Percentiles rank a stretch among this genome's conserved stretches.
Conservation (phyloP, 2,888 invertebrate species). For the Epicampocera succincta region DNA sequence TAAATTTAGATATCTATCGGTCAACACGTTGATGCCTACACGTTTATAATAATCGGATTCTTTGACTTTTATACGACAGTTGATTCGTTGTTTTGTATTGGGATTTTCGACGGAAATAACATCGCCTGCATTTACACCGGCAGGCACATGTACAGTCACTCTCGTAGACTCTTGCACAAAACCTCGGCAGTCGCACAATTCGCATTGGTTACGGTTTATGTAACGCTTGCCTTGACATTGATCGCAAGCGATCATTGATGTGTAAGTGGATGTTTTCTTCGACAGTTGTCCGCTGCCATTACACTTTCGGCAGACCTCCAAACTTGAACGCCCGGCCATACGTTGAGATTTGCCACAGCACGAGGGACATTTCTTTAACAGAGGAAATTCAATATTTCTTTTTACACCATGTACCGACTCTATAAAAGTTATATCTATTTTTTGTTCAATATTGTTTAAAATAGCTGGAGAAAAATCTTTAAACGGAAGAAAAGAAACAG, state of each 20-base stretch:
- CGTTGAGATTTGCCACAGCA: slow-evolving; percentile 77
- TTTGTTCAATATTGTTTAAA: slow-evolving; percentile 71
- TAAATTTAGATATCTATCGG: slow-evolving; percentile 76
- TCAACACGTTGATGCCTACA: slow-evolving; percentile 76
- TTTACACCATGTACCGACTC: slow-evolving; percentile 78
- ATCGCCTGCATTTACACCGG: slow-evolving; percentile 77
- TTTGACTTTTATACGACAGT: slow-evolving; percentile 75
- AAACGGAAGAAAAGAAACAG: too few relatives aligned
- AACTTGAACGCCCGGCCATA: slow-evolving; percentile 72
- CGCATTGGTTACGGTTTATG: slow-evolving; percentile 76
- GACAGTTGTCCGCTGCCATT: slow-evolving; percentile 77
- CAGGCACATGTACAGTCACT: slow-evolving; percentile 75
- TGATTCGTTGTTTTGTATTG: slow-evolving; percentile 74
- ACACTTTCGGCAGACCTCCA: slow-evolving; percentile 78
- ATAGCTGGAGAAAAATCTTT: slow-evolving; percentile 73
- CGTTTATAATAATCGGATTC: slow-evolving; percentile 76
- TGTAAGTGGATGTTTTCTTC: slow-evolving; percentile 73
- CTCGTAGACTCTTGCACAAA: slow-evolving; percentile 73
- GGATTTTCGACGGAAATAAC: slow-evolving; percentile 75
- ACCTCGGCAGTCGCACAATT: slow-evolving; percentile 77
- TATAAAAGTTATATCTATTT: slow-evolving; percentile 75
- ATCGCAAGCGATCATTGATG: slow-evolving; percentile 73
- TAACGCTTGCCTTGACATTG: slow-evolving; percentile 77
- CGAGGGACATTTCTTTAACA: slow-evolving; percentile 75
- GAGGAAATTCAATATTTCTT: slow-evolving; percentile 75